A percentile compares a stretch with the other conserved stretches of the same genome.
These are phyloP conservation scores for Drosophila emarginata DNA, from an alignment of 2,888 invertebrate genomes.

Conservation along the genomic window DNA sequence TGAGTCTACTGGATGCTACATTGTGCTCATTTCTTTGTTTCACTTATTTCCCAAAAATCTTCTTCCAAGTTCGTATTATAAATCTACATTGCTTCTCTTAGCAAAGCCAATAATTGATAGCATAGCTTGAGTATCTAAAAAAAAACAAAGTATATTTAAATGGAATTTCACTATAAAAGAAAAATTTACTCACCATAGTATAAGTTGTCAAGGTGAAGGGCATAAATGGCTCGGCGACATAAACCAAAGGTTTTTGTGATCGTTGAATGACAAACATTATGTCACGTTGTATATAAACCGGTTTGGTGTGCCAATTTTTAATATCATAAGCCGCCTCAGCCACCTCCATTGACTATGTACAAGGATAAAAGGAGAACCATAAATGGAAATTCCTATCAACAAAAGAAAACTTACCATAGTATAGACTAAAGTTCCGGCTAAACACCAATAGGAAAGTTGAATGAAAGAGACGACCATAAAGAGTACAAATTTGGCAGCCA, in stretches of 20 bases:
- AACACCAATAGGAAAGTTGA: constrained; percentile 78
- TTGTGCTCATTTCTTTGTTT: too few relatives aligned
- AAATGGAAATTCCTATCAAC: not conserved
- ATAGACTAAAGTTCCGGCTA: constrained; percentile 68
- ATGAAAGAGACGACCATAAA: constrained; percentile 68
- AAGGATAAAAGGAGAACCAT: not conserved
- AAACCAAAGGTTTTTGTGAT: constrained; percentile 72
- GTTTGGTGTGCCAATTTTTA: constrained; percentile 65
- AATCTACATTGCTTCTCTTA: constrained; percentile 61
- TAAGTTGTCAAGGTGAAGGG: constrained; percentile 74
- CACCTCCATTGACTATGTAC: constrained; percentile 69
- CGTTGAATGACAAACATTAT: constrained; percentile 73
- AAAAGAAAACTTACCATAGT: constrained; percentile 59
- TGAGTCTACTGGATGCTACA: too few relatives aligned
- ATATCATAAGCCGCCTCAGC: constrained; percentile 73
- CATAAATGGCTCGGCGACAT: constrained; percentile 69
- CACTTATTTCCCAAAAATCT: too few relatives aligned
- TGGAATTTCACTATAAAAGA: not conserved
- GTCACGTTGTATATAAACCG: constrained; percentile 59
- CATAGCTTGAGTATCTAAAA: constrained; percentile 70
- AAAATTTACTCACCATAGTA: constrained; percentile 60
- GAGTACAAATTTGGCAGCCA: constrained; percentile 71
- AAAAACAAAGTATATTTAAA: not conserved
- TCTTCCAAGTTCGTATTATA: too few relatives aligned
- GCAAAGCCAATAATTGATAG: constrained; percentile 59